Base-by-base conservation (phyloP, 2,888 invertebrate genomes). In the Liodrosophila aerea region DNA sequence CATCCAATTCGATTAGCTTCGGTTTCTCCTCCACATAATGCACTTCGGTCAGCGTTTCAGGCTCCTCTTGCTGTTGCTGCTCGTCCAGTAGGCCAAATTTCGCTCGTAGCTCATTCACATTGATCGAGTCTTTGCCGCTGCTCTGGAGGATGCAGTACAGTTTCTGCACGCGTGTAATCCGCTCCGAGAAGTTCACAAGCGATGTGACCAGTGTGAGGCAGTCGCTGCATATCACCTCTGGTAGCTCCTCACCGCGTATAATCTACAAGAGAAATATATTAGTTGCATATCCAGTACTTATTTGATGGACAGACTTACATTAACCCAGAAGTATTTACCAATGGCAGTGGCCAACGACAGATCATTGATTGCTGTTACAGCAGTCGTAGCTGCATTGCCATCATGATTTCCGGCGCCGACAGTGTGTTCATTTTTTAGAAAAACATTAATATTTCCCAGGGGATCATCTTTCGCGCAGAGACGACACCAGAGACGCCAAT, bases 271-370 rank as follows among this genome's bases (percentile, higher is more conserved):
- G 15, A 18, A 34, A 7, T 7, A 8, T 12, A 2, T 4, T 29
- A 8, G n/a, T n/a, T n/a, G n/a, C n/a, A n/a, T n/a, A n/a, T n/a
- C n/a, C n/a, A n/a, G n/a, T n/a, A n/a, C n/a, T n/a, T n/a, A n/a
- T n/a, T n/a, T n/a, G n/a, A n/a, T n/a, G n/a, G n/a, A n/a, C 4
- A 34, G 11, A 62, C 82, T 70, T 54, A 88, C 88, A 64, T 88
- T 81, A 13, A 89, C 77, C 63, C 77, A 81, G 47, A 89, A 89
- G 56, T 85, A 88, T 68, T 88, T 89, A 31, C 73, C 77, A 16
- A 88, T 78, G 2, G 87, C 84, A 7, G 87, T 85, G 18, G 85
- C 75, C 27, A 88, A 36, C 0, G 71, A 71, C 34, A 76, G 31
- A 40, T 80, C 76, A n/a, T 34, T 53, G 29, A 43, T 13, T 1